Evolutionary conservation across 2,113 vertebrate genomes (phyloP), one percentile per base, ranked within the genome.

Genomic region (Caretta caretta): DNA sequence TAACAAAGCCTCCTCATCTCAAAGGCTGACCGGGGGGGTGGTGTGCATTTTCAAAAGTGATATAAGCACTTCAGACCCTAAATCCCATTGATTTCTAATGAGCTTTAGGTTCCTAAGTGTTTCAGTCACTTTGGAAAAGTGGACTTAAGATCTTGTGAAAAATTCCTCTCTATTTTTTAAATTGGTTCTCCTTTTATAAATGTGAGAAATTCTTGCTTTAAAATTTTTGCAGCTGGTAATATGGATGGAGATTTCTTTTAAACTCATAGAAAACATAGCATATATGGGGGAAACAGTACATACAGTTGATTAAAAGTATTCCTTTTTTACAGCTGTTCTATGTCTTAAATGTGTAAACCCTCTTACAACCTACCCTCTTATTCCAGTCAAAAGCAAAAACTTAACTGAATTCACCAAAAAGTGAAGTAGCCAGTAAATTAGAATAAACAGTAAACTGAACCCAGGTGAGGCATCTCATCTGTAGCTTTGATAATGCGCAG

Each of bases 241-340:
- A 10, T 29, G 54, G 29, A 42, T 53, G 4, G 14, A 89, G 2
- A 10, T 79, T 89, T 85, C 12, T 22, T 75, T 90, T 90, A 87
- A 51, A 4, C 59, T 90, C 2, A 53, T 75, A 16, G 49, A 31
- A 17, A 7, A 25, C 78, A 31, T 35, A 93, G 35, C 29, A 89
- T 62, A 42, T 24, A 90, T 54, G 80, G 22, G 17, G 46, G 53
- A 82, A 84, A 78, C 51, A 87, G 35, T 82, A 46, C 20, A 78
- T 57, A 91, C 16, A 56, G 57, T 62, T 85, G 24, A 56, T 90
- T 80, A 93, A 88, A 83, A 7, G 14, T 54, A 83, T 85, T 89
- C 38, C 86, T 50, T 54, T 78, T 75, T 87, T 87, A 38, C 79
- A 93, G 65, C 65, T 95, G 84, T 83, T 88, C 42, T 49, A 6